phyloP scores from a whole-genome alignment of 2,888 invertebrate species.

The Acronicta psi region DNA sequence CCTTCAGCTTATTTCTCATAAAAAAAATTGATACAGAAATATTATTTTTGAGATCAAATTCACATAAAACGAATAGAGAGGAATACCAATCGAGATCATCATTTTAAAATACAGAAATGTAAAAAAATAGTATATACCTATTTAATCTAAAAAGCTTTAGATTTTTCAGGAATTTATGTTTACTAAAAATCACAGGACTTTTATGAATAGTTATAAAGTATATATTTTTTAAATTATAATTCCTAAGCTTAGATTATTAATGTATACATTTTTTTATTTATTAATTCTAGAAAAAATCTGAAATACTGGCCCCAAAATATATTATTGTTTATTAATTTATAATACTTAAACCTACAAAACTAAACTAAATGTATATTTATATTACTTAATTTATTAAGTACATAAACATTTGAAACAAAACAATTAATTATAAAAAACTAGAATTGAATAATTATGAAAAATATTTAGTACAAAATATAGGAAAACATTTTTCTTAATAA shows the following conservation, averaged over 20 bases:
- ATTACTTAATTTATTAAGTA: slow-evolving; percentile 32
- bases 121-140: slow-evolving; percentile 9
- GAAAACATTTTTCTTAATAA: slow-evolving; percentile 49
- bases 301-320: slow-evolving; percentile 80
- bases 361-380: slow-evolving; percentile 20
- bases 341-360: slow-evolving; percentile 15
- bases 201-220: slow-evolving; percentile 20
- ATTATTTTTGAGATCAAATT: slow-evolving; percentile 69
- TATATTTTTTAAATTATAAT: slow-evolving; percentile 15
- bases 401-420: slow-evolving; percentile 82
- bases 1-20: slow-evolving; percentile 29
- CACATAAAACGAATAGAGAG: slow-evolving; percentile 54
- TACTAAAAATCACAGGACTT: slow-evolving; percentile 40
- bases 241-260: slow-evolving; percentile 10
- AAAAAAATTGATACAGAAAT: slow-evolving; percentile 21
- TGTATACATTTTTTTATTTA: slow-evolving; percentile 12
- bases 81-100: slow-evolving; percentile 83
- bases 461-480: slow-evolving; percentile 50
- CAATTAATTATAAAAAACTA: slow-evolving; percentile 55
- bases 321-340: slow-evolving; percentile 47
- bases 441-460: slow-evolving; percentile 25
- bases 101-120: slow-evolving; percentile 25
- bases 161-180: slow-evolving; percentile 26
- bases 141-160: slow-evolving; percentile 24
- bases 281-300: slow-evolving; percentile 67